Base-by-base conservation (phyloP, 2,888 invertebrate genomes). In the Athalia rosae region DNA sequence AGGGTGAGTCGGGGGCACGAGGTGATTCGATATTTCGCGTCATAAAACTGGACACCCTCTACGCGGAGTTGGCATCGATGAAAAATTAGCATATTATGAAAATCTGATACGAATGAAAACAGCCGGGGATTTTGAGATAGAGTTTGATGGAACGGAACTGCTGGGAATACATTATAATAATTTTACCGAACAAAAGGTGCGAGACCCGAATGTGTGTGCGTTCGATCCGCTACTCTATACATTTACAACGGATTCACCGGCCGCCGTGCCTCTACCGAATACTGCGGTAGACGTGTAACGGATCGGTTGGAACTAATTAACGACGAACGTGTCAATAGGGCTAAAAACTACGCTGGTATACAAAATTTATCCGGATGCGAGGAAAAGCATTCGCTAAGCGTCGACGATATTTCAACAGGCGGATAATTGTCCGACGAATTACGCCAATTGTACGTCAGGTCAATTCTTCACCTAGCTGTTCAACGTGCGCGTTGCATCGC, bases 1-100 rank as follows among this genome's bases (percentile, higher is more conserved):
- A 28, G 28, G 28, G 28, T 28, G 28, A 28, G 28, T 28, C 28
- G 28, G n/a, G n/a, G n/a, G n/a, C n/a, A n/a, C n/a, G n/a, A n/a
- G n/a, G n/a, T 28, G 28, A 28, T 28, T 28, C 28, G 28, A 28
- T 28, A 53, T 11, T 53, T 53, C n/a, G 53, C n/a, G 3, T 11
- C 53, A 11, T 45, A 13, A 28, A 45, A 45, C 5, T 13, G 13
- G 9, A 58, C 58, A 71, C 58, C 43, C 56, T 71, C 13, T 56
- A 71, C 58, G 45, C 58, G 11, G 13, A 9, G 7, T 2, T 8
- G 4, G 43, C 80, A 81, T 81, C 79, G 82, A 81, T 83, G 83
- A 84, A 83, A 83, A 84, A 84, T 84, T 84, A 84, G 79, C 84
- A 84, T 84, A 84, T 84, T 81, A 83, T 84, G 84, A 81, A 84